These are phyloP conservation scores for Setipinna tenuifilis DNA, from an alignment of 2,797 vertebrate genomes.

Conservation along the genomic window DNA sequence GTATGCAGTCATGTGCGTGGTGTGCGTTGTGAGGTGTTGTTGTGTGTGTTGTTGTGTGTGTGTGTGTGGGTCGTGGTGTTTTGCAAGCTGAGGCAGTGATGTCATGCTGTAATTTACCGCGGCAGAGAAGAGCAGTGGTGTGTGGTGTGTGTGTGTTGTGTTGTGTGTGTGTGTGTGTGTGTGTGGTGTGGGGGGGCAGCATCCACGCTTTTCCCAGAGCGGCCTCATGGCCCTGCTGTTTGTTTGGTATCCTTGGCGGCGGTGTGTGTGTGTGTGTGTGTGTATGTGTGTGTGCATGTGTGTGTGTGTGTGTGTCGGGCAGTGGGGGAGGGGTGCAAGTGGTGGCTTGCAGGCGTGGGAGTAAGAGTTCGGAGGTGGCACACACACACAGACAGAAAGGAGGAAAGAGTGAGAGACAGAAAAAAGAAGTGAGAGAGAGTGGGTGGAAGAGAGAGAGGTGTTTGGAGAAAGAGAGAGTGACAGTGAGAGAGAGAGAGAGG, in stretches of 20 bases:
- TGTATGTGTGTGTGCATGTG: conserved; percentile 29
- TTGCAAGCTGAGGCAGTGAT: conserved; percentile 50
- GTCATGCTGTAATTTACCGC: conserved; percentile 64
- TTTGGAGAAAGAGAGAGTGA: too few species aligned
- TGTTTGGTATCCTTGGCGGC: conserved; percentile 74
- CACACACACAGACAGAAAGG: background rate
- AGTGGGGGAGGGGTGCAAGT: conserved; percentile 43
- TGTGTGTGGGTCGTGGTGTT: background rate
- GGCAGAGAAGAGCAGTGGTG: conserved; percentile 35
- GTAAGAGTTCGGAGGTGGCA: background rate
- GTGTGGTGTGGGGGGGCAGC: too few species aligned
- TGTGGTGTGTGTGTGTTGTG: too few species aligned
- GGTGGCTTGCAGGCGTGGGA: background rate
- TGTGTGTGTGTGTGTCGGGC: background rate
- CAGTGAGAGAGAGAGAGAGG: too few species aligned
- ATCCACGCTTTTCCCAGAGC: conserved; percentile 70
- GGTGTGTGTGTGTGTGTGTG: too few species aligned
- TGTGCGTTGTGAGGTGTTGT: conserved; percentile 44
- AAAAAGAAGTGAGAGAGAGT: too few species aligned
- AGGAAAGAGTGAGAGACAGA: background rate
- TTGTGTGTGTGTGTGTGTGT: too few species aligned
- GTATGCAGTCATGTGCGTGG: too few species aligned
- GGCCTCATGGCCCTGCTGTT: conserved; percentile 57
- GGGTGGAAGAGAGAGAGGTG: too few species aligned
- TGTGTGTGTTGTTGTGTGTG: conserved; percentile 43